Base-by-base conservation (phyloP, 1,140 invertebrate genomes). In the Lutraria rhynchaena region DNA sequence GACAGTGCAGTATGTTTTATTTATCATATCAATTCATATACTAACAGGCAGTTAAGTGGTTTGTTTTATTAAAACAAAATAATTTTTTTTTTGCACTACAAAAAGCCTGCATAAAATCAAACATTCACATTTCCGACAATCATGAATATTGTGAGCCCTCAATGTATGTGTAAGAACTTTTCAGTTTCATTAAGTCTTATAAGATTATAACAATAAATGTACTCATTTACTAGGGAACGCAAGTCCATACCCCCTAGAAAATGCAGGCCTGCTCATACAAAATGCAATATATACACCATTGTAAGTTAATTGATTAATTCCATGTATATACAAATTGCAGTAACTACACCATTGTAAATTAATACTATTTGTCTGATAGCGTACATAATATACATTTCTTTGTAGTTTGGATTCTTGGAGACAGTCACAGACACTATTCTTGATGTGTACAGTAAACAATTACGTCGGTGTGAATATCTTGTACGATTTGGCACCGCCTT, bases 1-100 rank as follows among this genome's bases (percentile, higher is more conserved):
- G 96, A 97, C 90, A 96, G 94, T 87, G 96, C 96, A 93, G 97
- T 98, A 93, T 95, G 60, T 61, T n/a, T n/a, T n/a, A n/a, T n/a
- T 2, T 31, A 4, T 19, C 58, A 61, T 1, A n/a, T n/a, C n/a
- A n/a, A n/a, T n/a, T n/a, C n/a, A n/a, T n/a, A n/a, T n/a, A n/a
- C n/a, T n/a, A n/a, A n/a, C n/a, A n/a, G n/a, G n/a, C n/a, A n/a
- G n/a, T n/a, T n/a, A n/a, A n/a, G n/a, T n/a, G n/a, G n/a, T n/a
- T n/a, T n/a, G n/a, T n/a, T n/a, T n/a, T n/a, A n/a, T n/a, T n/a
- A n/a, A n/a, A 49, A 19, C 11, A 49, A 11, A 11, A 49, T 49
- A 19, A 49, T 49, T 49, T 11, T 49, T 49, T 49, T 49, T 49
- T 9, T 49, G 19, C 44, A 55, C 53, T 15, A 11, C 22, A 55